Evolutionary conservation across 2,797 vertebrate species (phyloP), one percentile per base, ranked within the genome.

Genomic region (Artibeus lituratus): DNA sequence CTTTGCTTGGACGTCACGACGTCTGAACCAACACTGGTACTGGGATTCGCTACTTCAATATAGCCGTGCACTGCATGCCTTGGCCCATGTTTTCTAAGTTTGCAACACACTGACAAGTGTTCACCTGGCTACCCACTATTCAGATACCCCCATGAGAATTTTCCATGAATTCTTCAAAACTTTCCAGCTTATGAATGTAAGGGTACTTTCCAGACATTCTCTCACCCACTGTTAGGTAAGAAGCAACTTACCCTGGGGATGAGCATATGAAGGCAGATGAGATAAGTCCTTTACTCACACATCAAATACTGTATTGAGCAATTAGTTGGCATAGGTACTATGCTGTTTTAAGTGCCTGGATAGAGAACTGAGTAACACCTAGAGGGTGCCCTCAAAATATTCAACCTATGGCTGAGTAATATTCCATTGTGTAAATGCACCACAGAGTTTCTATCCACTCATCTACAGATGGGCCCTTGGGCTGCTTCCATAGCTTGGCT

Each of bases 91-190:
- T 81, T 81, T 44, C 21, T 57, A 80, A 77, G 10, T 7, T 22
- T 51, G 16, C 49, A 37, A 21, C 59, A 84, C 19, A 22, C 70
- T 39, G 77, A 18, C 80, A 84, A 72, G 65, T 14, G 9, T 80
- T 16, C 5, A 29, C 37, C 44, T 49, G 26, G 47, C 77, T 65
- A 57, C 42, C 39, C 51, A 15, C 49, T 87, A 82, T 59, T 42
- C 72, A 88, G 80, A 70, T 21, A 29, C n/a, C 72, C 49, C 49
- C 59, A 55, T 19, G 83, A 83, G 44, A 83, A 83, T 83, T 39
- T 77, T 77, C 51, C 47, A 67, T 26, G n/a, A 91, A 73, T 69
- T 94, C 67, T 76, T 90, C 73, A 78, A 80, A 92, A 90, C 47
- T 81, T 51, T 29, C 83, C 73, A 62, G 62, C 4, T 37, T 47